phyloP scores from a whole-genome alignment of 2,888 invertebrate species.

The Drosophila mercatorum region DNA sequence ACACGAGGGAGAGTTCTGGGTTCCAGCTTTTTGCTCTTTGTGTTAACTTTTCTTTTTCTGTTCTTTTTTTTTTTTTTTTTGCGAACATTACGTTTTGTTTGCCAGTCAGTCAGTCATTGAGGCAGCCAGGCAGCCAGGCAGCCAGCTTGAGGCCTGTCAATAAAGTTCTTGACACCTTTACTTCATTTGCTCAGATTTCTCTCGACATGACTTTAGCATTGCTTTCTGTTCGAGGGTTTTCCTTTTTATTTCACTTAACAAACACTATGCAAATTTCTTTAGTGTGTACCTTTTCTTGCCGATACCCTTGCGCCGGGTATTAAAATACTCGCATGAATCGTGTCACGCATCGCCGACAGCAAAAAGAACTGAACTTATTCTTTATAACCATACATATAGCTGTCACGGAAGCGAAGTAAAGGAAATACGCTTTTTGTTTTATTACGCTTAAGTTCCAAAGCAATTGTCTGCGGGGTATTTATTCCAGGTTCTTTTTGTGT shows the following conservation, averaged over 20 bases:
- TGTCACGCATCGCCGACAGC: neutral
- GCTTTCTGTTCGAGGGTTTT: slow-evolving; percentile 51
- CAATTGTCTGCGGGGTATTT: neutral
- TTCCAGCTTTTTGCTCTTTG: slow-evolving; percentile 22
- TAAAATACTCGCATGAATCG: slow-evolving; percentile 1
- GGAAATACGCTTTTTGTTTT: neutral
- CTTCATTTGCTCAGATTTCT: slow-evolving; percentile 77
- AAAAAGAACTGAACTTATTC: neutral
- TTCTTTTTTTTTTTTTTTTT: slow-evolving; percentile 26
- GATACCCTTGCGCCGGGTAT: slow-evolving; percentile 13
- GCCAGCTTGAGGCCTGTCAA: slow-evolving; percentile 67
- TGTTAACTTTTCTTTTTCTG: slow-evolving; percentile 34
- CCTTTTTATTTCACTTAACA: slow-evolving; percentile 39
- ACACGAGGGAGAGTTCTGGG: slow-evolving; percentile 24
- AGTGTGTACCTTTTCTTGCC: slow-evolving; percentile 7
- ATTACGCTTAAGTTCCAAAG: neutral
- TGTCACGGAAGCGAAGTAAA: neutral
- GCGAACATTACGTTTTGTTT: slow-evolving; percentile 55
- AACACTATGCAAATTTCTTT: slow-evolving; percentile 51
- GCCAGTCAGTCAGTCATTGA: slow-evolving; percentile 11
- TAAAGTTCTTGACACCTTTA: slow-evolving; percentile 80
- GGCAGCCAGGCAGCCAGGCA: neutral
- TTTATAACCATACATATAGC: neutral
- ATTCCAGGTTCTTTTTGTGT: neutral
- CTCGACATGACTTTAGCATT: slow-evolving; percentile 72